phyloP scores from a whole-genome alignment of 2,888 invertebrate genomes.

The Heliconius erato region DNA sequence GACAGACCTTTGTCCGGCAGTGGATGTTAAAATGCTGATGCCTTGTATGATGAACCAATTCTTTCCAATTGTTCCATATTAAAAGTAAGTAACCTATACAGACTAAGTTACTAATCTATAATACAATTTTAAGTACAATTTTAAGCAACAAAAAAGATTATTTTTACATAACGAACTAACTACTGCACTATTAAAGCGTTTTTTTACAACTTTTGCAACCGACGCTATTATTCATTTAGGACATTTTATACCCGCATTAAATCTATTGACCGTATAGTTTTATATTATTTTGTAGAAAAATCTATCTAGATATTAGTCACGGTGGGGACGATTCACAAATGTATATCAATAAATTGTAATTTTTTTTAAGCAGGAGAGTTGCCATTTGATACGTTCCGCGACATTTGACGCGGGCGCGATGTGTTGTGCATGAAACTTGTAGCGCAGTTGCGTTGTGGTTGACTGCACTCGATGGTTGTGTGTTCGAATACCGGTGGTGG shows the following conservation, averaged over 20 bases:
- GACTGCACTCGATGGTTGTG: background rate
- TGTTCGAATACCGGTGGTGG: background rate
- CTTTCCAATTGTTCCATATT: background rate
- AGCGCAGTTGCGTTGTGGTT: background rate
- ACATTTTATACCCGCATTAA: slow-evolving; percentile 47
- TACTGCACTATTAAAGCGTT: background rate
- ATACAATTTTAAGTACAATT: background rate
- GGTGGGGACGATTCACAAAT: slow-evolving; percentile 59
- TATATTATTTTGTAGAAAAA: slow-evolving; percentile 57
- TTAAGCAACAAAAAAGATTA: background rate
- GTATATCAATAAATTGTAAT: slow-evolving; percentile 71
- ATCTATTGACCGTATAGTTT: slow-evolving; percentile 56
- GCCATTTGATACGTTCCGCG: slow-evolving; percentile 74
- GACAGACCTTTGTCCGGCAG: background rate
- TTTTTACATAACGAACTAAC: background rate
- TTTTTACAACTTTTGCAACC: slow-evolving; percentile 6
- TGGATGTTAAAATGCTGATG: background rate
- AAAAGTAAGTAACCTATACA: background rate
- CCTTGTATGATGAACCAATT: background rate
- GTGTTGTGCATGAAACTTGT: slow-evolving; percentile 76
- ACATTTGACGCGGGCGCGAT: slow-evolving; percentile 76
- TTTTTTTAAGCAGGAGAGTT: slow-evolving; percentile 74
- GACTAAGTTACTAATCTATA: background rate
- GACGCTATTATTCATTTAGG: slow-evolving; percentile 32
- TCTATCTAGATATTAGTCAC: slow-evolving; percentile 60